phyloP scores from a whole-genome alignment of 2,113 vertebrate species.

The Eurypyga helias region DNA sequence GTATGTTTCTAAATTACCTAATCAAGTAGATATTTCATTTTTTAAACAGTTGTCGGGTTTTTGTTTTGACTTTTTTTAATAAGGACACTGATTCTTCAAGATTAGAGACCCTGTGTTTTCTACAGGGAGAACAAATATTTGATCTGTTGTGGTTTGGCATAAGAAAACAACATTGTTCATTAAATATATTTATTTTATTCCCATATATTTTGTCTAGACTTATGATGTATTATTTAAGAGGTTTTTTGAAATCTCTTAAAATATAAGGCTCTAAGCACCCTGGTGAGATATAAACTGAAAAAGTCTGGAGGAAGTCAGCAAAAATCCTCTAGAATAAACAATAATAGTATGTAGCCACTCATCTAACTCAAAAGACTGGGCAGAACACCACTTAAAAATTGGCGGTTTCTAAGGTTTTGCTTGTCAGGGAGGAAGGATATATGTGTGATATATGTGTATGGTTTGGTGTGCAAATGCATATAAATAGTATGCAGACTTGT shows the following conservation, averaged over 20 bases:
- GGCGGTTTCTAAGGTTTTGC: neutral
- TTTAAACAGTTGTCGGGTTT: slow-evolving; percentile 63
- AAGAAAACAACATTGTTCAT: slow-evolving; percentile 60
- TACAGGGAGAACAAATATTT: slow-evolving; percentile 62
- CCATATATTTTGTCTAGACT: slow-evolving; percentile 69
- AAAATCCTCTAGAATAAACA: slow-evolving; percentile 54
- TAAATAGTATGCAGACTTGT: neutral
- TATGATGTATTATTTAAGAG: slow-evolving; percentile 50
- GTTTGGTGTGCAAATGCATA: neutral
- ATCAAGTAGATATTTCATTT: slow-evolving; percentile 72
- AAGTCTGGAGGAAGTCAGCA: slow-evolving; percentile 55
- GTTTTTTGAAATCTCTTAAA: slow-evolving; percentile 49
- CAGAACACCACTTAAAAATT: neutral
- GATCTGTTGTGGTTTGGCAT: slow-evolving; percentile 57
- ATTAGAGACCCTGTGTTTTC: slow-evolving; percentile 60
- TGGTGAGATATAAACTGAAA: slow-evolving; percentile 63
- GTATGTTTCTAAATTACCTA: slow-evolving; percentile 71
- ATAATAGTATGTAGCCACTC: neutral
- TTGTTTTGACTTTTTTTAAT: slow-evolving; percentile 59
- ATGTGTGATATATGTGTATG: neutral
- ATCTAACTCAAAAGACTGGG: neutral
- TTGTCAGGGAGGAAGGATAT: neutral
- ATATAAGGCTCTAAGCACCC: slow-evolving; percentile 34
- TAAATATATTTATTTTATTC: slow-evolving; percentile 68
- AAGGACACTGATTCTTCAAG: slow-evolving; percentile 59